Base-by-base conservation (phyloP, 2,888 invertebrate species). In the Agriotes lineatus region DNA sequence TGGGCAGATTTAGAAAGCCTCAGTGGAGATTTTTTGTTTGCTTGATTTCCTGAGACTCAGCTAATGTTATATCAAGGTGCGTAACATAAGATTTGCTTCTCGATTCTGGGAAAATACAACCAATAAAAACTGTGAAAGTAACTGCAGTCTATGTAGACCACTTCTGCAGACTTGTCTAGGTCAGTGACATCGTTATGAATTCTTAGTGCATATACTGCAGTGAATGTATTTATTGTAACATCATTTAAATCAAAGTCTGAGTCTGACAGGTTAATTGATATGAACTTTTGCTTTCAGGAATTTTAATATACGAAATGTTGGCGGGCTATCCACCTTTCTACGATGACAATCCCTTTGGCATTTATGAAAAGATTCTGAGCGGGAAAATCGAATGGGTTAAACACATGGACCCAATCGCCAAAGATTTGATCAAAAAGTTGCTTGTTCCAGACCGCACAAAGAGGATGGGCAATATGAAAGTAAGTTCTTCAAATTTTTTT, bases 381-480 rank as follows among this genome's bases (percentile, higher is more conserved):
- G 97, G 97, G 0, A 94, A 96, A 85, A 94, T 97, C 77, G 97
- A 97, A 78, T 98, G 96, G 96, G 96, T 97, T 0, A 90, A 94
- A 74, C 94, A 95, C 82, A 88, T 97, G 81, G 97, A 97, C 85
- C 93, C 95, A 3, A 90, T 96, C 44, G 97, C 96, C 59, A 97
- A 97, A 87, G 98, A 99, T 86, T 88, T 99, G 77, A 93, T 99
- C 63, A 97, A 96, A 85, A 97, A 97, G 84, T 86, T 99, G 35
- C 86, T 99, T 71, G 93, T 95, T 39, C 95, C 95, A 77, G 98
- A 99, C 81, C 87, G 96, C 81, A 97, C 97, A 48, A 96, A 96
- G 82, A 88, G 98, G 78, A 89, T 99, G 73, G 98, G 98, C 45
- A 97, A 96, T 82, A 97, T 98, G 97, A 96, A 97, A 90, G 97